Evolutionary conservation across 2,888 invertebrate genomes (phyloP).

Genomic region (Halictus quadricinctus): DNA sequence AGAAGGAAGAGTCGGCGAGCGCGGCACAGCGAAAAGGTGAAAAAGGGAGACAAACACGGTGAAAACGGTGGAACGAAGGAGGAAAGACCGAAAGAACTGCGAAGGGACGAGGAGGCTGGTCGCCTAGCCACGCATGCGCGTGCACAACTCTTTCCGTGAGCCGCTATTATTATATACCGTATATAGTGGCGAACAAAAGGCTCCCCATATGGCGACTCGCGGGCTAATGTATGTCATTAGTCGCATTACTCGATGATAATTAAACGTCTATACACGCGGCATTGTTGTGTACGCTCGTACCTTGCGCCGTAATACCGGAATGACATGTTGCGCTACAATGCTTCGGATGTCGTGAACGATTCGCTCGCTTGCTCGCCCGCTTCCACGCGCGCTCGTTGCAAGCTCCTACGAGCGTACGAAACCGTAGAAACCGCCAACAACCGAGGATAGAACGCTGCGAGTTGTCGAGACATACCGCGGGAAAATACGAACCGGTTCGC

Average conservation of each 20-base stretch:
- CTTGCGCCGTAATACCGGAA: conserved; percentile 80
- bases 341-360: conserved; percentile 80
- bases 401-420: conserved; percentile 41
- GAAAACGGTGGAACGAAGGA: conserved; percentile 38
- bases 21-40: conserved; percentile 1
- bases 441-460: conserved; percentile 6
- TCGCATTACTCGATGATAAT: conserved; percentile 82
- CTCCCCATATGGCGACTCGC: conserved; percentile 81
- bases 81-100: conserved; percentile 62
- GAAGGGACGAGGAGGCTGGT: conserved; percentile 70
- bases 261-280: conserved; percentile 81
- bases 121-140: conserved; percentile 75
- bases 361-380: conserved; percentile 65
- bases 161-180: conserved; percentile 80
- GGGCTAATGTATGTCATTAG: conserved; percentile 82
- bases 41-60: conserved; percentile 35
- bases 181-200: conserved; percentile 79
- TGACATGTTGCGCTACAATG: conserved; percentile 82
- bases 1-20: conserved; percentile 30
- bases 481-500: conserved; percentile 40
- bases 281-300: conserved; percentile 80
- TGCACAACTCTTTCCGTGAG: conserved; percentile 81
- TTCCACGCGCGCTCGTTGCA: conserved; percentile 59
- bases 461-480: conserved; percentile 31
- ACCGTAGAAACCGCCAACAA: not conserved